Conservation (phyloP, 2,797 vertebrate genomes). For the Clarias platycephalus region DNA sequence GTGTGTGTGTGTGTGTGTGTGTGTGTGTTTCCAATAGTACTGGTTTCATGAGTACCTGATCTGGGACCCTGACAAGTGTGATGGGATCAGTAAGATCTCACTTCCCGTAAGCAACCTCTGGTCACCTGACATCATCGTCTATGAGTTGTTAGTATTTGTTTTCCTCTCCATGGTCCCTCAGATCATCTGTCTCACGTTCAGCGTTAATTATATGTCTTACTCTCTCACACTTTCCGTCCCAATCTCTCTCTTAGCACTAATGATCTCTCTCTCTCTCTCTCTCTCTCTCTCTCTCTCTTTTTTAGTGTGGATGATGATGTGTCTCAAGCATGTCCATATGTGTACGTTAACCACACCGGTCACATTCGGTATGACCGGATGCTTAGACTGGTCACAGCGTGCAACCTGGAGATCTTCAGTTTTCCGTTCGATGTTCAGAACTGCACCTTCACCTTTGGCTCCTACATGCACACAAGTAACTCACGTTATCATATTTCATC, state of each 20-base stretch:
- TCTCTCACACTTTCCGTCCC: background rate
- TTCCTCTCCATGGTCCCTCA: background rate
- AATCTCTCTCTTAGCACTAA: background rate
- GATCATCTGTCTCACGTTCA: background rate
- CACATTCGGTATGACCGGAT: slow-evolving; percentile 79
- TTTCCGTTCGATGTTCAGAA: slow-evolving; percentile 84
- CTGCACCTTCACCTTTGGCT: slow-evolving; percentile 76
- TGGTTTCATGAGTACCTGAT: slow-evolving; percentile 79
- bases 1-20: background rate
- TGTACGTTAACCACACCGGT: slow-evolving; percentile 80
- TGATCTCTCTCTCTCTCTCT: slow-evolving; percentile 12
- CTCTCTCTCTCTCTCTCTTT: slow-evolving; percentile 7
- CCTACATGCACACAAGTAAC: slow-evolving; percentile 79
- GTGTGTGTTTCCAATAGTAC: slow-evolving; percentile 63
- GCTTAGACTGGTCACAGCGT: slow-evolving; percentile 76
- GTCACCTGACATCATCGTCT: slow-evolving; percentile 80
- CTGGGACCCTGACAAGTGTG: slow-evolving; percentile 76
- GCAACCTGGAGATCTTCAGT: slow-evolving; percentile 79
- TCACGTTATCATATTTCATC: slow-evolving; percentile 13
- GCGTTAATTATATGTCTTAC: background rate
- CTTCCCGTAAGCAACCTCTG: slow-evolving; percentile 78
- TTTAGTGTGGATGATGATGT: slow-evolving; percentile 79
- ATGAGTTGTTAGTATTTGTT: slow-evolving; percentile 77
- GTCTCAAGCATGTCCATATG: slow-evolving; percentile 77
- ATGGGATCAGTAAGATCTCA: slow-evolving; percentile 74